phyloP scores from a whole-genome alignment of 2,888 invertebrate species.

The Chrysomela aeneicollis region DNA sequence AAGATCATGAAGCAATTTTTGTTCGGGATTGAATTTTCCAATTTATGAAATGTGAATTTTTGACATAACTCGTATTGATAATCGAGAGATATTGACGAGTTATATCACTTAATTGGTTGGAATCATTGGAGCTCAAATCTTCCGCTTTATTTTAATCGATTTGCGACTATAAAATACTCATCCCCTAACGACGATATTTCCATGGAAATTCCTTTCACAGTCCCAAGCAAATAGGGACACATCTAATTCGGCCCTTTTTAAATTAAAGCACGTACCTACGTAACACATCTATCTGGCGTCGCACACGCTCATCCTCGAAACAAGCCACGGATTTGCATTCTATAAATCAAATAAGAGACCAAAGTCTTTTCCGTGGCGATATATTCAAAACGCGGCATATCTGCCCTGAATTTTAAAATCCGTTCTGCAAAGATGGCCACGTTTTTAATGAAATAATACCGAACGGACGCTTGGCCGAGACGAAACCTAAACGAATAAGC shows the following conservation, averaged over 20 bases:
- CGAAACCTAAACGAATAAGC: constrained; percentile 55
- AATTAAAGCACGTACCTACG: constrained; percentile 43
- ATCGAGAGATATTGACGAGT: too few species aligned
- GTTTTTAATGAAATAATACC: constrained; percentile 58
- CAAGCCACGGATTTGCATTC: constrained; percentile 48
- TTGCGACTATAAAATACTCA: neutral
- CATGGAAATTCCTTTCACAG: neutral
- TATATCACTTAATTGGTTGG: too few species aligned
- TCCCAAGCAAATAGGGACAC: constrained; percentile 28
- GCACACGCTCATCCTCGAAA: constrained; percentile 24
- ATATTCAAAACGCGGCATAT: constrained; percentile 58
- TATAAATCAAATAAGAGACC: constrained; percentile 61
- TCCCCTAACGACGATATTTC: neutral
- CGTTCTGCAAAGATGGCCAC: constrained; percentile 60
- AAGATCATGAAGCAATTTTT: too few species aligned
- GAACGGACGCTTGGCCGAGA: constrained; percentile 45
- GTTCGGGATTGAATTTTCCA: too few species aligned
- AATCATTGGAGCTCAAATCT: too few species aligned
- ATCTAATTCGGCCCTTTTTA: constrained; percentile 42
- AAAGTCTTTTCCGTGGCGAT: constrained; percentile 52
- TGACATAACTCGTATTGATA: too few species aligned
- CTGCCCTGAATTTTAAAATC: constrained; percentile 60
- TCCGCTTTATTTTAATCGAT: too few species aligned
- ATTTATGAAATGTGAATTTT: too few species aligned
- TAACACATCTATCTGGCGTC: constrained; percentile 16